These are phyloP conservation scores for Caenorhabditis japonica DNA, from an alignment of 2,888 invertebrate genomes.

Conservation along the genomic window DNA sequence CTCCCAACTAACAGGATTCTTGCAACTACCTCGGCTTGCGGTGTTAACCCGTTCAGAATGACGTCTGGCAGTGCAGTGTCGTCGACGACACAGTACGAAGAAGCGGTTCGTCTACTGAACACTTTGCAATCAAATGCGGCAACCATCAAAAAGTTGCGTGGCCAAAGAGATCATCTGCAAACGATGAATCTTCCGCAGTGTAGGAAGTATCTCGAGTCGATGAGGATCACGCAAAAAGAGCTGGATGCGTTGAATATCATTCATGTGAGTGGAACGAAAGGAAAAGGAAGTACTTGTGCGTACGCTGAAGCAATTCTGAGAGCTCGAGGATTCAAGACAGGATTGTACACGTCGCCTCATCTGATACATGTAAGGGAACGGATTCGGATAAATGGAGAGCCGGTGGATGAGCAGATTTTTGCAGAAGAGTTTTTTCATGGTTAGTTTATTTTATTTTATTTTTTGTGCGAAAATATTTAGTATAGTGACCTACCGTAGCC, in stretches of 20 bases:
- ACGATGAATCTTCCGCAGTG: slow-evolving; percentile 59
- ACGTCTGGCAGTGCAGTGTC: slow-evolving; percentile 6
- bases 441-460: background rate
- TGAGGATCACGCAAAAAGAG: slow-evolving; percentile 56
- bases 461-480: no score
- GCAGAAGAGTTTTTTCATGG: slow-evolving; percentile 85
- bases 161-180: slow-evolving; percentile 53
- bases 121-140: slow-evolving; percentile 72
- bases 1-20: slow-evolving; percentile 45
- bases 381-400: slow-evolving; percentile 88
- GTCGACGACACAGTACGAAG: slow-evolving; percentile 30
- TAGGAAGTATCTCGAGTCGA: slow-evolving; percentile 45
- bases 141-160: slow-evolving; percentile 72
- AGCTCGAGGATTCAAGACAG: slow-evolving; percentile 88
- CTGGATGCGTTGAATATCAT: slow-evolving; percentile 83
- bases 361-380: slow-evolving; percentile 91
- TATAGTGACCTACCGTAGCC: no score
- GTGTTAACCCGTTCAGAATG: slow-evolving; percentile 43
- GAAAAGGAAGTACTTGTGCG: slow-evolving; percentile 94
- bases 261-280: slow-evolving; percentile 97
- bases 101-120: slow-evolving; percentile 70
- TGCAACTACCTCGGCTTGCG: slow-evolving; percentile 39
- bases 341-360: slow-evolving; percentile 92
- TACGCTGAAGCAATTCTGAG: slow-evolving; percentile 90
- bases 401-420: slow-evolving; percentile 85